These are phyloP conservation scores for Strix aluco DNA, from an alignment of 2,113 vertebrate genomes.

Conservation along the genomic window DNA sequence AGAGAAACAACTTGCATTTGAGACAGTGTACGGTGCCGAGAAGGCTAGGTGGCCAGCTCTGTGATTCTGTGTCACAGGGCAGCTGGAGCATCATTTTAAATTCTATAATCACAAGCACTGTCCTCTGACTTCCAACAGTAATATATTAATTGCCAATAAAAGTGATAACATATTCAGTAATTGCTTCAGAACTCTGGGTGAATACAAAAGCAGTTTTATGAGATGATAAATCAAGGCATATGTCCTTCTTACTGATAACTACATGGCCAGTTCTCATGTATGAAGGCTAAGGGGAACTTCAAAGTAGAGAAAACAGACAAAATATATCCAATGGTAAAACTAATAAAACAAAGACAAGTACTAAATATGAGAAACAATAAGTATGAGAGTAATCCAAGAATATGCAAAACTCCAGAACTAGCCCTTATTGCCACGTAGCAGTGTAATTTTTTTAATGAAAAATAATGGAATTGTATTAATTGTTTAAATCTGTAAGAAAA, in stretches of 20 bases:
- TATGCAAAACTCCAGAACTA: not conserved
- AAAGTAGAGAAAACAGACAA: not conserved
- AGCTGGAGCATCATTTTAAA: not conserved
- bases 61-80: not conserved
- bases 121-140: not conserved
- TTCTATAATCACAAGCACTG: not conserved
- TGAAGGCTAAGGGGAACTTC: not conserved
- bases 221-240: not conserved
- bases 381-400: not conserved
- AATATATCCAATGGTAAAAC: not conserved
- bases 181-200: not conserved
- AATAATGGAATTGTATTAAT: not conserved
- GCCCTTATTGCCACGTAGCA: not conserved
- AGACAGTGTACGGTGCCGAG: not conserved
- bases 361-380: not conserved
- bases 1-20: not conserved
- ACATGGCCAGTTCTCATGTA: not conserved
- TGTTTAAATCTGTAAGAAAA: not conserved
- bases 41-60: not conserved
- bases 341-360: not conserved
- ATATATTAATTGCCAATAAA: not conserved
- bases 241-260: not conserved
- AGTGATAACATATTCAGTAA: not conserved
- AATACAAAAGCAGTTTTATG: slow-evolving; percentile 10
- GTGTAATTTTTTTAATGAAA: not conserved